Evolutionary conservation across 2,888 invertebrate species (phyloP), one percentile per base, ranked within the genome.

Genomic region (Leistus spinibarbis): DNA sequence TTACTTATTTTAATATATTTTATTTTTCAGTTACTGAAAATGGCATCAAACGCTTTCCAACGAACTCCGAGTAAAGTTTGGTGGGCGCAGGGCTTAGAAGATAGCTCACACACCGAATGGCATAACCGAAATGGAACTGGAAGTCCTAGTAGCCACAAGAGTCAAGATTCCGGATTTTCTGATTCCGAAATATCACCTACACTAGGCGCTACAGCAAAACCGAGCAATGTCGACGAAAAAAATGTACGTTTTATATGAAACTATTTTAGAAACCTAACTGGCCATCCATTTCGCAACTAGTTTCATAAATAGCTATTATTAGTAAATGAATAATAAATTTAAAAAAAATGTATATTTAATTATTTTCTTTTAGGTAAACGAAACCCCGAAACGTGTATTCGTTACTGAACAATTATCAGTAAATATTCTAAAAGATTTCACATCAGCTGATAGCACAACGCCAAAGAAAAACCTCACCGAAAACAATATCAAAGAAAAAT

Each of bases 101-200:
- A 82, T 5, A 40, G 40, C 22, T 27, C 73, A 13, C 23, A 54
- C 17, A 62, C 75, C 78, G 76, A 79, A 79, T 68, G 80, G 82
- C 16, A 70, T 9, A 77, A 65, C 73, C 73, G 65, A 78, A 79
- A 63, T 81, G 79, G 83, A 83, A 84, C 86, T 76, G 88, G 87
- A 81, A 90, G 87, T 81, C 89, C 86, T 78, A 90, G 85, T 24
- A 92, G 92, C 82, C 92, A 92, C 78, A 91, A 92, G 77, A 93
- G 93, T 81, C 92, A 93, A 84, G 93, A 93, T 84, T 94, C 93
- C 0, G 94, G 94, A 0, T 94, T 94, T 84, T 93, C 93, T 0
- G 94, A 94, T 81, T 92, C 93, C 0, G 93, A 93, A 80, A 89
- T 89, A 79, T 91, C 91, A 0, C 88, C 89, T n/a, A 87, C 88